Evolutionary conservation across 2,113 vertebrate species (phyloP).

Genomic region (Cyanistes caeruleus): DNA sequence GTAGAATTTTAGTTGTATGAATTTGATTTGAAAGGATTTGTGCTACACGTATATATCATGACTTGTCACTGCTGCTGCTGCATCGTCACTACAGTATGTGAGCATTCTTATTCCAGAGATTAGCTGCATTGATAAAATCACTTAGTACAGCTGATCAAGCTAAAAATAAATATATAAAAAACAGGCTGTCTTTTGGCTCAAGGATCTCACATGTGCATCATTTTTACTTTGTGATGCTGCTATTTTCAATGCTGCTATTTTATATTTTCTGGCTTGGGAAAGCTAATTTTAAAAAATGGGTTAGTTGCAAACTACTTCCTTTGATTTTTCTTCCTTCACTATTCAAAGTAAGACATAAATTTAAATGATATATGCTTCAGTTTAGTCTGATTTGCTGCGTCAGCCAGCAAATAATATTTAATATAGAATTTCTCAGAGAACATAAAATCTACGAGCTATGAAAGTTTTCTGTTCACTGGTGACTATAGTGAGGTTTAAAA

Average conservation of each 20-base stretch:
- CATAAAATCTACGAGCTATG: neutral
- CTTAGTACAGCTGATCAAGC: neutral
- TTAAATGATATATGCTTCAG: neutral
- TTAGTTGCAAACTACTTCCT: conserved; percentile 27
- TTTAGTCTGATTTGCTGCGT: neutral
- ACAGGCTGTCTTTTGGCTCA: neutral
- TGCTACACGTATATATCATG: neutral
- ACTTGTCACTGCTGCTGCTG: neutral
- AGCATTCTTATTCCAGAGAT: neutral
- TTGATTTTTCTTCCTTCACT: conserved; percentile 17
- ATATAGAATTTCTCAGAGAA: neutral
- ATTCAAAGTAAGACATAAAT: neutral
- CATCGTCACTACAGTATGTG: neutral
- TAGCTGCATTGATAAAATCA: conserved; percentile 24
- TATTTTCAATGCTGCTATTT: neutral
- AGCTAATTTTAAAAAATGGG: conserved; percentile 21
- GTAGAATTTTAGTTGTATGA: neutral
- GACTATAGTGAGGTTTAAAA: neutral
- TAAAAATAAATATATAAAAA: conserved; percentile 40
- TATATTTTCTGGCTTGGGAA: conserved; percentile 22
- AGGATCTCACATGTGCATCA: neutral
- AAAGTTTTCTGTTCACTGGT: neutral
- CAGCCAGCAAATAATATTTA: neutral
- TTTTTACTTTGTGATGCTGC: conserved; percentile 23
- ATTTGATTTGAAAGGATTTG: neutral